Evolutionary conservation across 2,888 invertebrate genomes (phyloP).

Genomic region (Noctua fimbriata): DNA sequence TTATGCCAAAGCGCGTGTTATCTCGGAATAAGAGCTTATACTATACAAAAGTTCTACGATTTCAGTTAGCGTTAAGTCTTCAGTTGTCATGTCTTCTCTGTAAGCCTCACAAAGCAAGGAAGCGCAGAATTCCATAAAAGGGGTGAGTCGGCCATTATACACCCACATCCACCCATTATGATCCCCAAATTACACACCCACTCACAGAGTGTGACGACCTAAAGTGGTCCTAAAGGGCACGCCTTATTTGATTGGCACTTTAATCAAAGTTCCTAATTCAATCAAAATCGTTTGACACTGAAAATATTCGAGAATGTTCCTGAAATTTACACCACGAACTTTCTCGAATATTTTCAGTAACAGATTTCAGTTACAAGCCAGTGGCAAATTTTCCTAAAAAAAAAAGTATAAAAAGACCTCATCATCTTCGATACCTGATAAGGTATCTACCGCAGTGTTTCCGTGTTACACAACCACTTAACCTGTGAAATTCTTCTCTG

Average conservation of each 20-base stretch:
- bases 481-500: neutral
- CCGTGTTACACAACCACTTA: neutral
- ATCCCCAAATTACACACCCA: slow-evolving; percentile 3
- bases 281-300: neutral
- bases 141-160: neutral
- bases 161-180: no score
- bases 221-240: slow-evolving; percentile 19
- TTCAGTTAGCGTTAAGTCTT: neutral
- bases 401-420: neutral
- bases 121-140: neutral
- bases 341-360: slow-evolving; percentile 6
- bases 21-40: neutral
- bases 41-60: neutral
- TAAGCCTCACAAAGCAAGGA: neutral
- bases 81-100: neutral
- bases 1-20: neutral
- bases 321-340: neutral
- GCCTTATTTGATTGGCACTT: slow-evolving; percentile 22
- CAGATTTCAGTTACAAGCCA: neutral
- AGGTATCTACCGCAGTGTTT: neutral
- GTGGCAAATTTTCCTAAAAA: neutral
- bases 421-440: neutral
- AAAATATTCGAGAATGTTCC: slow-evolving; percentile 1
- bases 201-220: neutral
- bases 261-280: slow-evolving; percentile 12